A percentile compares a stretch with the other conserved stretches of the same genome.
Conservation (phyloP, 2,797 vertebrate genomes). For the Pipistrellus kuhlii region DNA sequence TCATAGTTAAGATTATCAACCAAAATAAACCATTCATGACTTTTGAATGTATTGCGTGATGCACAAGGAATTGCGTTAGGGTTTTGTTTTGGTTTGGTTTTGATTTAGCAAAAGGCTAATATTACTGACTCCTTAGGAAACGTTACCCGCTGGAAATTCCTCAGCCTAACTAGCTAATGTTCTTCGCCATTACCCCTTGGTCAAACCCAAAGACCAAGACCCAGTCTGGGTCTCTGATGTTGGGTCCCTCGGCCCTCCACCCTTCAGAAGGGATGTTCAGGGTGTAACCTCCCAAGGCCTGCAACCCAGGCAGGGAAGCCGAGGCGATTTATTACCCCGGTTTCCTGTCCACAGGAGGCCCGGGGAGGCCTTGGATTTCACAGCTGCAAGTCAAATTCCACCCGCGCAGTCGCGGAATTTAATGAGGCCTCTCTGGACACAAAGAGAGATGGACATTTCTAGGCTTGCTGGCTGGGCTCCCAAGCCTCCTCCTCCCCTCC, state of each 20-base stretch:
- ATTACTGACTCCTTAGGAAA: background rate
- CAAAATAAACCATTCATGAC: background rate
- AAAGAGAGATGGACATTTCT: conserved; percentile 26
- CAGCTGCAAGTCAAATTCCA: conserved; percentile 41
- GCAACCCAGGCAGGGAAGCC: background rate
- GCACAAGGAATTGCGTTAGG: background rate
- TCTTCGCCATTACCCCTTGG: background rate
- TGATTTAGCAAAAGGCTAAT: background rate
- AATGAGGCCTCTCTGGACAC: background rate
- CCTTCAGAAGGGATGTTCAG: background rate
- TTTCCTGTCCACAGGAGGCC: background rate
- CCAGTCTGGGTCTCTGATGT: fast-evolving
- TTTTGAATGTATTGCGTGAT: background rate
- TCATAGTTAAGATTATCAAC: background rate
- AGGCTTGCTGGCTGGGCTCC: background rate
- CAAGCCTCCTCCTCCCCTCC: background rate
- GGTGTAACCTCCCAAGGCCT: background rate
- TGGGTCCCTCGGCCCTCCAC: background rate
- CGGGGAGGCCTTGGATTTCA: background rate
- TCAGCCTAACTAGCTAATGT: fast-evolving
- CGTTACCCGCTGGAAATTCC: fast-evolving
- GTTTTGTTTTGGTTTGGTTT: conserved; percentile 26
- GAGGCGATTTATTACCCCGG: conserved; percentile 30
- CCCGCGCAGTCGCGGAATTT: background rate
- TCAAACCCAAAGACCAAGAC: background rate